phyloP scores from a whole-genome alignment of 2,113 vertebrate species.

The Trichechus manatus region DNA sequence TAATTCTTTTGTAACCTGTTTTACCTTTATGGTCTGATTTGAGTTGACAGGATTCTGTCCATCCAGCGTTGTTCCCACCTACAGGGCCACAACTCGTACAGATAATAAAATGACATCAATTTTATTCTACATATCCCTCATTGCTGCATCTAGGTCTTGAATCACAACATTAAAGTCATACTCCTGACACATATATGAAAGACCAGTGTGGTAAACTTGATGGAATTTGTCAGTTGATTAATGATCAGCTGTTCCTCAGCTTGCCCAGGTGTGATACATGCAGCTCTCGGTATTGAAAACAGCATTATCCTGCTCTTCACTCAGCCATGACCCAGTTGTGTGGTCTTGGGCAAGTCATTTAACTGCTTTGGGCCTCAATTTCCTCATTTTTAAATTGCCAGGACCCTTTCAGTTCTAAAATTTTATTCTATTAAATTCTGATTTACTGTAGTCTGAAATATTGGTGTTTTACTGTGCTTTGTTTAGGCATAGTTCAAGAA shows the following conservation, averaged over 20 bases:
- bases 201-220: background rate
- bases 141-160: constrained; percentile 17
- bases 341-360: constrained; percentile 23
- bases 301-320: background rate
- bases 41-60: constrained; percentile 3
- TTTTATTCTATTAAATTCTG: constrained; percentile 33
- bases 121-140: background rate
- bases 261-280: background rate
- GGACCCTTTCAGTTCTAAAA: constrained; percentile 6
- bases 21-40: background rate
- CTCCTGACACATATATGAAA: background rate
- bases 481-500: constrained; percentile 38
- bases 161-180: background rate
- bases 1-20: constrained; percentile 50
- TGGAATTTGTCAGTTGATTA: background rate
- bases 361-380: background rate
- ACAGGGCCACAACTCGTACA: background rate
- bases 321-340: background rate
- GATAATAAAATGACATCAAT: background rate
- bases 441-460: background rate
- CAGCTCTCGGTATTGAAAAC: background rate
- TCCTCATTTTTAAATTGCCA: constrained; percentile 24
- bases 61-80: background rate
- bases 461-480: constrained; percentile 28
- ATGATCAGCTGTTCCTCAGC: background rate